These are phyloP conservation scores for Catamblyrhynchus diadema DNA, from an alignment of 2,797 vertebrate genomes.

Conservation along the genomic window DNA sequence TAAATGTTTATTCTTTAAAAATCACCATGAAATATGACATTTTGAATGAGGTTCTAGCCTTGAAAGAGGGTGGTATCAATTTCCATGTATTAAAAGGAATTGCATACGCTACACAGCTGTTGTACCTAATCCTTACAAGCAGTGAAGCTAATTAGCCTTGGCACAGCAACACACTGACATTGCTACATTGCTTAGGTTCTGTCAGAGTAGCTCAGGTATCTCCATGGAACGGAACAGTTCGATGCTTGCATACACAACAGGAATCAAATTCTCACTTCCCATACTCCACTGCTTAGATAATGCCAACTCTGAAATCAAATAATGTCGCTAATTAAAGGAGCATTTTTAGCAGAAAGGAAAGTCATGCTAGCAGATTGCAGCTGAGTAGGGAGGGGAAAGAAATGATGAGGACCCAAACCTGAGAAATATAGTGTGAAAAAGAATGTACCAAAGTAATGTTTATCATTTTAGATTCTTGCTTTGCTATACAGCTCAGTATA, in stretches of 20 bases:
- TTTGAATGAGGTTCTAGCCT: background rate
- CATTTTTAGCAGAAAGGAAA: background rate
- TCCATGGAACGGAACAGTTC: background rate
- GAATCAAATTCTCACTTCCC: slow-evolving; percentile 9
- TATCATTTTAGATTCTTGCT: background rate
- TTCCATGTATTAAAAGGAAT: slow-evolving; percentile 16
- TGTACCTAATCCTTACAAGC: slow-evolving; percentile 23
- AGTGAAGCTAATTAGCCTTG: slow-evolving; percentile 31
- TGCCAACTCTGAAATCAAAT: background rate
- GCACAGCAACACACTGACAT: background rate
- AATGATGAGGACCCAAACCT: background rate
- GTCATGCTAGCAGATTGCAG: background rate
- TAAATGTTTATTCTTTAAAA: slow-evolving; percentile 5
- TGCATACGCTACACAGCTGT: background rate
- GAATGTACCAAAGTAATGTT: background rate
- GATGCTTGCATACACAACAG: background rate
- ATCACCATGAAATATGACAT: background rate
- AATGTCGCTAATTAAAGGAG: background rate
- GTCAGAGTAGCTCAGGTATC: slow-evolving; percentile 23
- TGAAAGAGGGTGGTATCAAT: background rate
- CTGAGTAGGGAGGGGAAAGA: background rate
- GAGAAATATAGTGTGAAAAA: background rate
- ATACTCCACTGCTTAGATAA: slow-evolving; percentile 7
- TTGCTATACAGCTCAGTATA: background rate
- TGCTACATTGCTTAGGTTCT: background rate